These are phyloP conservation scores for Hololepta plana DNA, from an alignment of 2,888 invertebrate species.

Conservation along the genomic window DNA sequence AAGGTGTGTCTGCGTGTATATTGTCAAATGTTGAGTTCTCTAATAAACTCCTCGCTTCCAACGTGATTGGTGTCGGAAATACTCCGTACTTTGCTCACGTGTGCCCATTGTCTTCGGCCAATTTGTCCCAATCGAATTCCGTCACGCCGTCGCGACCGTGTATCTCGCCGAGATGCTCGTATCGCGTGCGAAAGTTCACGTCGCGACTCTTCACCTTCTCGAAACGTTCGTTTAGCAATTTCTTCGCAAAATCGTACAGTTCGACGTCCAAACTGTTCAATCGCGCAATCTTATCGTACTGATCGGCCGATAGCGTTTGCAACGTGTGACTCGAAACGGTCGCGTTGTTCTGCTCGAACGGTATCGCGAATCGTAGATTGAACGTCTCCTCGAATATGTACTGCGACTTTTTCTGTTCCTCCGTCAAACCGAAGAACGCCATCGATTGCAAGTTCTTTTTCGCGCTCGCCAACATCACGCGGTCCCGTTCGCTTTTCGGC, in stretches of 20 bases:
- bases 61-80: no score
- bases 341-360: slow-evolving; percentile 83
- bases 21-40: no score
- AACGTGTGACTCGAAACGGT: slow-evolving; percentile 74
- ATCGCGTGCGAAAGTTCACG: slow-evolving; percentile 63
- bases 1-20: no score
- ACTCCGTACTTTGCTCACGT: no score
- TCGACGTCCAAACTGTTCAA: slow-evolving; percentile 82
- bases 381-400: slow-evolving; percentile 92
- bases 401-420: slow-evolving; percentile 81
- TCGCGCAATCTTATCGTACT: slow-evolving; percentile 55
- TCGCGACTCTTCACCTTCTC: slow-evolving; percentile 63
- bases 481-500: slow-evolving; percentile 54
- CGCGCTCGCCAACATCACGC: slow-evolving; percentile 84
- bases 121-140: slow-evolving; percentile 80
- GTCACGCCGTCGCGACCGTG: slow-evolving; percentile 55
- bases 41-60: no score
- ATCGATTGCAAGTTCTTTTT: slow-evolving; percentile 86
- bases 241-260: slow-evolving; percentile 84
- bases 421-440: slow-evolving; percentile 95
- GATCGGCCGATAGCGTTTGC: slow-evolving; percentile 54
- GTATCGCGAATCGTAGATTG: slow-evolving; percentile 73
- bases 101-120: slow-evolving; percentile 28
- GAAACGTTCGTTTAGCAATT: slow-evolving; percentile 73
- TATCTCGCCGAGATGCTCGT: slow-evolving; percentile 69